These are phyloP conservation scores for Solenopsis fugax DNA, from an alignment of 1,140 invertebrate genomes.

Conservation along the genomic window DNA sequence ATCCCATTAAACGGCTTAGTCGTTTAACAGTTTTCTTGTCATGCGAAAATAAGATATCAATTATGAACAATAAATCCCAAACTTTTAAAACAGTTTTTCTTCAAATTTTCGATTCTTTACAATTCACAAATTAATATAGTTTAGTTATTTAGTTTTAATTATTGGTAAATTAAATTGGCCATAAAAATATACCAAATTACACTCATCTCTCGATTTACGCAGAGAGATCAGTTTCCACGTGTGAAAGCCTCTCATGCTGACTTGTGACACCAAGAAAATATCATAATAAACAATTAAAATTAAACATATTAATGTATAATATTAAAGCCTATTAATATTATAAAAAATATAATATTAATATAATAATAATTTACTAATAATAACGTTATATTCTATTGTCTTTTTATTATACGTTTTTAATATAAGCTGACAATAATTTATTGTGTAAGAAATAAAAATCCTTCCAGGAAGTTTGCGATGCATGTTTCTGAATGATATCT, in stretches of 20 bases:
- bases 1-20: not conserved
- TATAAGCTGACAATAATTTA: not conserved
- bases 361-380: too few species aligned
- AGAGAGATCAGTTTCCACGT: too few species aligned
- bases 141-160: not conserved
- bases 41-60: not conserved
- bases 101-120: not conserved
- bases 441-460: not conserved
- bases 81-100: not conserved
- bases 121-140: not conserved
- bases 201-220: too few species aligned
- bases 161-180: not conserved
- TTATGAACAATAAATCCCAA: not conserved
- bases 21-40: not conserved
- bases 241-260: not conserved
- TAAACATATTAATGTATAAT: not conserved
- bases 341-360: too few species aligned
- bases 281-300: constrained; percentile 14
- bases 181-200: not conserved
- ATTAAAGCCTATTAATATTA: too few species aligned
- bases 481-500: not conserved
- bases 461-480: not conserved
- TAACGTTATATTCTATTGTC: too few species aligned
- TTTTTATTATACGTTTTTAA: constrained; percentile 1
- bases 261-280: not conserved